Conservation (phyloP, 2,113 vertebrate species). For the Symphodus melops region DNA sequence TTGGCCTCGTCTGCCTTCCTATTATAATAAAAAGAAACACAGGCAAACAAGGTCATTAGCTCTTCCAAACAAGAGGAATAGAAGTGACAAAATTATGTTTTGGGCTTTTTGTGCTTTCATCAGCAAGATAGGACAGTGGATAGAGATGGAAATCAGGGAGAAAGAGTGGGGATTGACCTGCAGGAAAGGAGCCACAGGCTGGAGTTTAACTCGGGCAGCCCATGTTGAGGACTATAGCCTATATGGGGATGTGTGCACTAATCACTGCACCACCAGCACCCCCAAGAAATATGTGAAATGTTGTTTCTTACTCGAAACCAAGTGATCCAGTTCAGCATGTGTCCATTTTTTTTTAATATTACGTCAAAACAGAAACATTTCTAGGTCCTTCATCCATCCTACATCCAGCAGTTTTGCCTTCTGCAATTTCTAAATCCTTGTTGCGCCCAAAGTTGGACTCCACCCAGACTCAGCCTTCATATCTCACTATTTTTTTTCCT, state of each 20-base stretch:
- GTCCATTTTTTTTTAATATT: not conserved
- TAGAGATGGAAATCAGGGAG: no score
- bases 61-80: not conserved
- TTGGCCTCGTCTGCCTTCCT: not conserved
- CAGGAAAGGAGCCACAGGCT: no score
- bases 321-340: not conserved
- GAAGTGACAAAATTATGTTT: no score
- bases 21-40: not conserved
- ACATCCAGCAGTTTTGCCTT: slow-evolving; percentile 16
- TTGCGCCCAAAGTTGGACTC: slow-evolving; percentile 18
- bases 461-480: slow-evolving; percentile 11
- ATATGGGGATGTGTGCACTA: no score
- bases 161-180: no score
- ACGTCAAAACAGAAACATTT: slow-evolving; percentile 1
- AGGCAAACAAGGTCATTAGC: not conserved
- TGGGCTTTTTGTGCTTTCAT: no score
- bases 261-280: no score
- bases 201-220: no score
- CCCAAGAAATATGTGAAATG: not conserved
- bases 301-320: not conserved
- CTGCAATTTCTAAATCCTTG: slow-evolving; percentile 14
- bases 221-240: no score
- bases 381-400: no score
- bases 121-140: no score
- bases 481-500: slow-evolving; percentile 25